phyloP scores from a whole-genome alignment of 2,888 invertebrate genomes.

The Dioctria rufipes region DNA sequence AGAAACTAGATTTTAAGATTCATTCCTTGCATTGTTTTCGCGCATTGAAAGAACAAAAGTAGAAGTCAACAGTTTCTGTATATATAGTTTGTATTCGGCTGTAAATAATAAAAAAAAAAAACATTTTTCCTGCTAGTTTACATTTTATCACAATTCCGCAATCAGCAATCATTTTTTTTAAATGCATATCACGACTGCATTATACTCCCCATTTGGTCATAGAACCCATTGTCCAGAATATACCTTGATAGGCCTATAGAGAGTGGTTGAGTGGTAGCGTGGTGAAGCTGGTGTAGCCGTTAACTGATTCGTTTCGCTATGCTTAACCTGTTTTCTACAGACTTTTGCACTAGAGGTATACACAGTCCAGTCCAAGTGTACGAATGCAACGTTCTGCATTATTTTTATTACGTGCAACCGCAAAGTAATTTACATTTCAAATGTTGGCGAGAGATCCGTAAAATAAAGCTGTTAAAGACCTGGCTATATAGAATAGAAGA shows the following conservation, averaged over 20 bases:
- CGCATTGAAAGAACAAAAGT: background rate
- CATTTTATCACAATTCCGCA: constrained; percentile 32
- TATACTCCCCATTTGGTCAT: constrained; percentile 42
- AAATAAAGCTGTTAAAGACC: constrained; percentile 40
- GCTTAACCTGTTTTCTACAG: constrained; percentile 22
- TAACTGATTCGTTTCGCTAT: constrained; percentile 4
- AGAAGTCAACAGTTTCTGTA: constrained; percentile 19
- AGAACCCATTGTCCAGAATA: constrained; percentile 35
- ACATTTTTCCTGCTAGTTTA: constrained; percentile 25
- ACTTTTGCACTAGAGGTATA: background rate
- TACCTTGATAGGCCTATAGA: too few relatives aligned
- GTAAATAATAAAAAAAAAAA: background rate
- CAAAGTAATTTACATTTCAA: constrained; percentile 40
- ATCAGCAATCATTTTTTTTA: constrained; percentile 5
- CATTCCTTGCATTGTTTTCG: constrained; percentile 22
- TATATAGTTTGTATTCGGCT: background rate
- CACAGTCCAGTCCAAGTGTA: constrained; percentile 3
- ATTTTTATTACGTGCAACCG: constrained; percentile 20
- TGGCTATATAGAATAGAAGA: background rate
- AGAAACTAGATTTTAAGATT: constrained; percentile 5
- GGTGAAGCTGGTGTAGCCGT: background rate
- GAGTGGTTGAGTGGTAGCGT: background rate
- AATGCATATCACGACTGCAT: constrained; percentile 47
- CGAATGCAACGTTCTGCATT: constrained; percentile 10
- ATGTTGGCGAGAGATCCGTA: constrained; percentile 11